Conservation (phyloP, 2,888 invertebrate genomes). For the Noctua comes region DNA sequence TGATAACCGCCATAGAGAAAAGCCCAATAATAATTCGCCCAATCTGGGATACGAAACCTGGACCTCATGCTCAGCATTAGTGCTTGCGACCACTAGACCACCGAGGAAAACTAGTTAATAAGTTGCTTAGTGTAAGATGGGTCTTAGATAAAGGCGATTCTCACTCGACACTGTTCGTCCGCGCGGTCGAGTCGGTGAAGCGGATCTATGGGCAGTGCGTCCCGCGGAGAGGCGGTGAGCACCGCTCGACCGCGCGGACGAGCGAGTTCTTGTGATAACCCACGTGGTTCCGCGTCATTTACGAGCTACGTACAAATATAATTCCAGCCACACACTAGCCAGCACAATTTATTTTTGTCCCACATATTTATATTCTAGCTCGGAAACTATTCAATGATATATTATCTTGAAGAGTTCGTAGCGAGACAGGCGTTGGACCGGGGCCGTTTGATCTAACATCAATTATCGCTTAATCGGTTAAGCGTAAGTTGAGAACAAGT, state of each 20-base stretch:
- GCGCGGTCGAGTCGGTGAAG: neutral
- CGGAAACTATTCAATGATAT: constrained; percentile 53
- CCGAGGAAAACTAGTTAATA: neutral
- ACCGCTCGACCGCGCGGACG: neutral
- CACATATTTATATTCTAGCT: constrained; percentile 64
- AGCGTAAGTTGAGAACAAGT: constrained; percentile 32
- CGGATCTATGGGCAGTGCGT: neutral
- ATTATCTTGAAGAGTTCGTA: constrained; percentile 48
- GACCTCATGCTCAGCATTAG: too few relatives aligned
- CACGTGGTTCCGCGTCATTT: constrained; percentile 27
- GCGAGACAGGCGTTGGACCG: constrained; percentile 47
- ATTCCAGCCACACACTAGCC: constrained; percentile 36
- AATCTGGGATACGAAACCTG: too few relatives aligned
- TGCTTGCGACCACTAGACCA: neutral
- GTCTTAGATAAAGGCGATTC: too few relatives aligned
- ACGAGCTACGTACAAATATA: constrained; percentile 48
- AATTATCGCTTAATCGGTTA: constrained; percentile 51
- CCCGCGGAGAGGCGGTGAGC: neutral
- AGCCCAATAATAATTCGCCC: too few relatives aligned
- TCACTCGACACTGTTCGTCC: neutral
- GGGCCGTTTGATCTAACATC: constrained; percentile 55
- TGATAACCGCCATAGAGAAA: too few relatives aligned
- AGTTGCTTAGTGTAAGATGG: neutral
- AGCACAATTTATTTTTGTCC: constrained; percentile 58
- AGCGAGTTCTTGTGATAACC: neutral